Conservation (phyloP, 2,797 vertebrate species). For the Enteromius paludinosus region DNA sequence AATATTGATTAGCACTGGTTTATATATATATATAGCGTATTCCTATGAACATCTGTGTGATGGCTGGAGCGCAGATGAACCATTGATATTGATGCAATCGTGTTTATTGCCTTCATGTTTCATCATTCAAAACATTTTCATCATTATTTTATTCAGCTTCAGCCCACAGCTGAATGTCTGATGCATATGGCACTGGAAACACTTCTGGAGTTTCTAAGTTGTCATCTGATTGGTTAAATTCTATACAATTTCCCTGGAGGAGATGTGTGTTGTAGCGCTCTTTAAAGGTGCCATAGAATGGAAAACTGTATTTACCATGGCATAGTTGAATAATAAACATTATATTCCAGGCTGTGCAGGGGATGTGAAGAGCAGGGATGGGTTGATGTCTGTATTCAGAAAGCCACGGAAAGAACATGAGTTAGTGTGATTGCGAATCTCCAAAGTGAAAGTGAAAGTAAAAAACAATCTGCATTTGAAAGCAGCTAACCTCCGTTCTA, state of each 20-base stretch:
- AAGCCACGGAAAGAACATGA: no score
- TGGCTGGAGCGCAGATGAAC: background rate
- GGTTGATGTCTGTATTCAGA: no score
- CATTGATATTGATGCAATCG: background rate
- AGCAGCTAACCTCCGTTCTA: no score
- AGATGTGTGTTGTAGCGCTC: no score
- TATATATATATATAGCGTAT: background rate
- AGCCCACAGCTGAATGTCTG: background rate
- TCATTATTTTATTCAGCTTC: background rate
- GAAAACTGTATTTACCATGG: no score
- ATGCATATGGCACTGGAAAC: background rate
- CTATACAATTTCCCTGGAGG: background rate
- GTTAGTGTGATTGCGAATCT: no score
- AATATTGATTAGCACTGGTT: background rate
- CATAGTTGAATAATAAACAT: no score
- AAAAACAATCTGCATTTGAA: no score
- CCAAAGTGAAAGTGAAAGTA: no score
- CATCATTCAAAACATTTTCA: background rate
- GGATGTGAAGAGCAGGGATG: no score
- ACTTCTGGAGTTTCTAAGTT: background rate
- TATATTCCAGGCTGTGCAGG: no score
- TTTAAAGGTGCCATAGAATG: no score
- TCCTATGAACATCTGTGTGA: background rate
- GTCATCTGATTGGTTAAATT: background rate
- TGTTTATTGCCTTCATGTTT: background rate